Percentiles rank a stretch among this genome's conserved stretches.
phyloP scores from a whole-genome alignment of 1,140 invertebrate species.

The Drosophila setifemur region DNA sequence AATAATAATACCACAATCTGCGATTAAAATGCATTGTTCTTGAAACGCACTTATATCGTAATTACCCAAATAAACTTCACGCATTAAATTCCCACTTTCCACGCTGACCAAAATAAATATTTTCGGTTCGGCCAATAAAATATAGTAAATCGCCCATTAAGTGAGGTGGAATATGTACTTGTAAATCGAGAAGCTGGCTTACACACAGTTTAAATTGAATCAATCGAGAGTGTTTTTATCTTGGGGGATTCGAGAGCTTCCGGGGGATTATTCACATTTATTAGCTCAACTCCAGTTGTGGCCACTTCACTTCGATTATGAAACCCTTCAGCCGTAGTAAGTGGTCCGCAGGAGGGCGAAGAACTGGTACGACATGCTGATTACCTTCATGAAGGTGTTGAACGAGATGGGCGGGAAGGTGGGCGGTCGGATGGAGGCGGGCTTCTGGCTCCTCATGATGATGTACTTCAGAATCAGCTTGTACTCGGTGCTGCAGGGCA shows the following conservation, averaged over 20 bases:
- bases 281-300: too few species aligned
- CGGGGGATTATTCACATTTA: too few species aligned
- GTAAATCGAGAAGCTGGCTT: too few species aligned
- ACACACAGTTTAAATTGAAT: too few species aligned
- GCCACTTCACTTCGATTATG: too few species aligned
- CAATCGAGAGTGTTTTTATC: too few species aligned
- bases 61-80: background rate
- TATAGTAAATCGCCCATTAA: background rate
- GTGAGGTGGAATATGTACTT: too few species aligned
- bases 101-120: background rate
- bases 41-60: background rate
- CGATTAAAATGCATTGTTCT: constrained; percentile 6
- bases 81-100: background rate
- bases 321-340: constrained; percentile 54
- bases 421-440: constrained; percentile 64
- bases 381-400: constrained; percentile 72
- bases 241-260: too few species aligned
- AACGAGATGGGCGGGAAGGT: constrained; percentile 72
- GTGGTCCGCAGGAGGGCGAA: constrained; percentile 65
- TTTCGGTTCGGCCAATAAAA: too few species aligned
- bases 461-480: constrained; percentile 58
- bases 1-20: constrained; percentile 13
- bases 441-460: constrained; percentile 66
- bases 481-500: constrained; percentile 50
- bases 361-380: constrained; percentile 75